Conservation (phyloP, 1,140 invertebrate species). For the Trissolcus basalis region DNA sequence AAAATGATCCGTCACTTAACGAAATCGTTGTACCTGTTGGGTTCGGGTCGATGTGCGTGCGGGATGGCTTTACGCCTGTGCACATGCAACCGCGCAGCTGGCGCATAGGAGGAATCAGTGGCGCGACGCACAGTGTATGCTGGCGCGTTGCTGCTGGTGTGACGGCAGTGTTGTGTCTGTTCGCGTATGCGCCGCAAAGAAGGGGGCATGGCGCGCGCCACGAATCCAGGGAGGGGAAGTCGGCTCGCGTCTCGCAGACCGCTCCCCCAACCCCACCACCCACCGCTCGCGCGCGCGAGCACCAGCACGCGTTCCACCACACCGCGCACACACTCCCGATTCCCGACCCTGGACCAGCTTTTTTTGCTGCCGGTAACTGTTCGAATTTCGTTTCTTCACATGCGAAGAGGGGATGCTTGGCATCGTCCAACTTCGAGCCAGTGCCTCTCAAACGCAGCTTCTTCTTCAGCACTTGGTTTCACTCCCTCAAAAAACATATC, state of each 20-base stretch:
- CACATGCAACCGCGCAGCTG: conserved; percentile 52
- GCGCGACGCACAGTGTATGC: conserved; percentile 44
- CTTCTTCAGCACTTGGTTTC: too few relatives aligned
- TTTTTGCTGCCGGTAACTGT: conserved; percentile 73
- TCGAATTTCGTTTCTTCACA: conserved; percentile 71
- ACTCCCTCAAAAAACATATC: too few relatives aligned
- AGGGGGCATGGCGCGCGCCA: conserved; percentile 73
- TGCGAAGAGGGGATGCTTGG: conserved; percentile 56
- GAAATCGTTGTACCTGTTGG: conserved; percentile 47
- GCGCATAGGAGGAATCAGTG: conserved; percentile 42
- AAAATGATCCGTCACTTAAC: conserved; percentile 32
- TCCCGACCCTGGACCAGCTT: conserved; percentile 66
- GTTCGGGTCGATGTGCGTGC: conserved; percentile 37
- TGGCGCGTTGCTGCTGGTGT: conserved; percentile 51
- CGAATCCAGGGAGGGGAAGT: conserved; percentile 64
- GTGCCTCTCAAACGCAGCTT: conserved; percentile 64
- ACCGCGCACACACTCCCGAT: conserved; percentile 43
- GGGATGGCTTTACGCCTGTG: conserved; percentile 56
- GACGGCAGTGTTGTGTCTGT: conserved; percentile 46
- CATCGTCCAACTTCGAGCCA: conserved; percentile 59
- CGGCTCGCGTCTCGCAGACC: conserved; percentile 71
- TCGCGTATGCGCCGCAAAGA: conserved; percentile 31
- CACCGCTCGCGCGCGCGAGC: conserved; percentile 27
- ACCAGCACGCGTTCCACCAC: conserved; percentile 33
- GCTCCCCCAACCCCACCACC: conserved; percentile 36